phyloP scores from a whole-genome alignment of 2,797 vertebrate genomes.

The Pygocentrus nattereri region DNA sequence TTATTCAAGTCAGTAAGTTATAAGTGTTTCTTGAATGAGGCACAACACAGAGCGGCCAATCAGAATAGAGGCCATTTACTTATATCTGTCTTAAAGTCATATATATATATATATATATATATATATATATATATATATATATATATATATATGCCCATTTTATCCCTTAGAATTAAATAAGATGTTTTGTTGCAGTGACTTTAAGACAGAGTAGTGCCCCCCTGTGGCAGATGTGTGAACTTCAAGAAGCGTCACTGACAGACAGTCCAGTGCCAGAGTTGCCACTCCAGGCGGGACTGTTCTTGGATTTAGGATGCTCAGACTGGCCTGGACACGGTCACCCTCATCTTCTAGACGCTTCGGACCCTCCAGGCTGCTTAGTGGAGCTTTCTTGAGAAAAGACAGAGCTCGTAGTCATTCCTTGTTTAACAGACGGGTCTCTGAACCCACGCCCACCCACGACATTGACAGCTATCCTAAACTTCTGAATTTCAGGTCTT shows the following conservation, averaged over 20 bases:
- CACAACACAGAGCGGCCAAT: too few species aligned
- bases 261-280: background rate
- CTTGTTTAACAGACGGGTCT: slow-evolving; percentile 37
- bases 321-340: slow-evolving; percentile 64
- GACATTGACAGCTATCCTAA: slow-evolving; percentile 46
- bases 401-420: slow-evolving; percentile 2
- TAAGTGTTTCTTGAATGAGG: too few species aligned
- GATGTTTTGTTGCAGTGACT: too few species aligned
- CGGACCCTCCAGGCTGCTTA: slow-evolving; percentile 47
- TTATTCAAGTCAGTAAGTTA: too few species aligned
- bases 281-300: background rate
- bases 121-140: too few species aligned
- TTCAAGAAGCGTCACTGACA: slow-evolving; percentile 28
- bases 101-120: too few species aligned
- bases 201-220: too few species aligned
- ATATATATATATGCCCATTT: too few species aligned
- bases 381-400: slow-evolving; percentile 40
- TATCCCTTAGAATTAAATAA: too few species aligned
- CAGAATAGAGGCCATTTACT: too few species aligned
- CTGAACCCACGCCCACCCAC: slow-evolving; percentile 38
- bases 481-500: slow-evolving; percentile 45
- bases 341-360: slow-evolving; percentile 55
- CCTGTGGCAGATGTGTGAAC: background rate
- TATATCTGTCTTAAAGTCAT: too few species aligned
- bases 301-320: slow-evolving; percentile 72